These are phyloP conservation scores for Candoia aspera DNA, from an alignment of 2,113 vertebrate species.

Conservation along the genomic window DNA sequence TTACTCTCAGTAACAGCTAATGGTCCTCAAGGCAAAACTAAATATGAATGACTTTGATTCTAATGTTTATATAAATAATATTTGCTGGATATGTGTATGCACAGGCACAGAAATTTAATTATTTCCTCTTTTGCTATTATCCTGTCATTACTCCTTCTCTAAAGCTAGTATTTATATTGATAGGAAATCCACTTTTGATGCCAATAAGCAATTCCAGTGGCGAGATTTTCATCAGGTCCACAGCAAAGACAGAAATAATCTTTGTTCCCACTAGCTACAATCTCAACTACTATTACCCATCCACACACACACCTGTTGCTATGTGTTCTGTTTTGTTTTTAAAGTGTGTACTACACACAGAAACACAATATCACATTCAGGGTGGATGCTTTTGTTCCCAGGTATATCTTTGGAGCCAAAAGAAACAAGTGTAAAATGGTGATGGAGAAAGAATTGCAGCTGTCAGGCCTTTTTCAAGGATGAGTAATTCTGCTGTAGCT, in stretches of 20 bases:
- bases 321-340: not conserved
- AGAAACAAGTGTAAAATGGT: not conserved
- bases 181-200: not conserved
- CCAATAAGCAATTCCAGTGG: not conserved
- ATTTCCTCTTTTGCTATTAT: not conserved
- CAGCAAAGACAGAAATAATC: not conserved
- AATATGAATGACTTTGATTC: not conserved
- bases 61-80: not conserved
- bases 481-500: not conserved
- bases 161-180: not conserved
- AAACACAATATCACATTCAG: not conserved
- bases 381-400: not conserved
- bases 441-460: not conserved
- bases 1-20: not conserved
- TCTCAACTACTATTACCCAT: not conserved
- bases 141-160: not conserved
- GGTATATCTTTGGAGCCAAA: not conserved
- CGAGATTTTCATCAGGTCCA: not conserved
- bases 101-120: not conserved
- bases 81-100: not conserved
- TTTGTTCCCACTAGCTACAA: not conserved
- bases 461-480: not conserved
- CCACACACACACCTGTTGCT: not conserved
- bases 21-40: not conserved
- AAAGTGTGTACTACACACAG: not conserved